phyloP scores from a whole-genome alignment of 1,140 invertebrate genomes.

The Spodoptera frugiperda region DNA sequence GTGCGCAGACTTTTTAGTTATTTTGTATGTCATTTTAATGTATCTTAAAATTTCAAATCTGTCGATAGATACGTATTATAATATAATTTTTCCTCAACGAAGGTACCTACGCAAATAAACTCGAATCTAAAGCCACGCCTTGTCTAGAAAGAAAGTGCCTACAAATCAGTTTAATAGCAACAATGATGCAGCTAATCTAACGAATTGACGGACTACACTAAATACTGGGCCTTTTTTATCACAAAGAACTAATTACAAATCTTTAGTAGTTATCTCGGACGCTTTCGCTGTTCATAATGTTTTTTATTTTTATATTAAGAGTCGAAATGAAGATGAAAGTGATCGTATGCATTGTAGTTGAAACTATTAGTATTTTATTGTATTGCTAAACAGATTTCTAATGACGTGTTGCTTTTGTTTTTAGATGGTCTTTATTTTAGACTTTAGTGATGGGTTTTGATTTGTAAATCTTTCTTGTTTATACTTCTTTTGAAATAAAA shows the following conservation, averaged over 20 bases:
- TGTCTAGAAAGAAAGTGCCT: not conserved
- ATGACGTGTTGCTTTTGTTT: conserved; percentile 11
- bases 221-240: conserved; percentile 44
- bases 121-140: not conserved
- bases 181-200: conserved; percentile 35
- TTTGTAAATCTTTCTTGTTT: not conserved
- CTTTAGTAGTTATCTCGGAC: conserved; percentile 42
- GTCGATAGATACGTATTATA: too few species aligned
- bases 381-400: conserved; percentile 33
- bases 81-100: too few species aligned
- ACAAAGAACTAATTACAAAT: conserved; percentile 47
- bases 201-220: conserved; percentile 24
- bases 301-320: conserved; percentile 20
- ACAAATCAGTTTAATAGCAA: conserved; percentile 12
- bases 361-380: conserved; percentile 47
- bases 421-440: not conserved
- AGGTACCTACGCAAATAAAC: too few species aligned
- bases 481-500: not conserved
- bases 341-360: conserved; percentile 31
- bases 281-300: conserved; percentile 37
- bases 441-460: not conserved
- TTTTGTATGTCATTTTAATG: too few species aligned
- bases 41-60: too few species aligned
- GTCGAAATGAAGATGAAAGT: conserved; percentile 47
- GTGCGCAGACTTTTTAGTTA: too few species aligned